A percentile compares a stretch with the other conserved stretches of the same genome.
These are phyloP conservation scores for Pygmarrhopalites habei DNA, from an alignment of 1,140 invertebrate genomes.

Conservation along the genomic window DNA sequence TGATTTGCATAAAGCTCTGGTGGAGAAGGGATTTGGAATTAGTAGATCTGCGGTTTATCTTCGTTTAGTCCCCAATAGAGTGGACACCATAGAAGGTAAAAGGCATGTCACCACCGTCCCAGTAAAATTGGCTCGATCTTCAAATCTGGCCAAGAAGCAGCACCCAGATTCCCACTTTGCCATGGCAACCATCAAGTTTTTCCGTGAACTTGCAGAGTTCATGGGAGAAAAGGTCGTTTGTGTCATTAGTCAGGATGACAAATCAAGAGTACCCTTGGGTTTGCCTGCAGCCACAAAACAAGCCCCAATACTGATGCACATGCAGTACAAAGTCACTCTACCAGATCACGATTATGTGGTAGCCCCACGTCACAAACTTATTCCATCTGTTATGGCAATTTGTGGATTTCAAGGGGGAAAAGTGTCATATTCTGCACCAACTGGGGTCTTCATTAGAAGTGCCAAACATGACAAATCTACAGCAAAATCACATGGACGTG, in stretches of 20 bases:
- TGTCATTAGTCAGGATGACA: neutral
- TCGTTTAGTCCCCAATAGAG: slow-evolving; percentile 38
- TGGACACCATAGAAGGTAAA: slow-evolving; percentile 36
- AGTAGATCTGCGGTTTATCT: slow-evolving; percentile 27
- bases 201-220: neutral
- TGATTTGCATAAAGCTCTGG: too few relatives aligned
- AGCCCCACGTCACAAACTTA: slow-evolving; percentile 41
- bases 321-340: slow-evolving; percentile 44
- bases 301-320: slow-evolving; percentile 43
- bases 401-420: slow-evolving; percentile 39
- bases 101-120: too few relatives aligned
- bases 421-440: slow-evolving; percentile 43
- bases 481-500: slow-evolving; percentile 42
- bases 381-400: slow-evolving; percentile 40
- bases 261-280: slow-evolving; percentile 43
- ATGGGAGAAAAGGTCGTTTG: slow-evolving; percentile 37
- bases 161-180: too few relatives aligned
- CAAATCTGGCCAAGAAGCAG: too few relatives aligned
- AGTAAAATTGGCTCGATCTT: too few relatives aligned
- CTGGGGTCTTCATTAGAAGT: slow-evolving; percentile 44
- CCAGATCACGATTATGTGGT: slow-evolving; percentile 47
- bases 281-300: slow-evolving; percentile 45
- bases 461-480: slow-evolving; percentile 40
- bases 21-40: slow-evolving; percentile 24
- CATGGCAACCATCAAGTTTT: neutral